These are phyloP conservation scores for Blastobasis lacticolella DNA, from an alignment of 2,888 invertebrate species.

Conservation along the genomic window DNA sequence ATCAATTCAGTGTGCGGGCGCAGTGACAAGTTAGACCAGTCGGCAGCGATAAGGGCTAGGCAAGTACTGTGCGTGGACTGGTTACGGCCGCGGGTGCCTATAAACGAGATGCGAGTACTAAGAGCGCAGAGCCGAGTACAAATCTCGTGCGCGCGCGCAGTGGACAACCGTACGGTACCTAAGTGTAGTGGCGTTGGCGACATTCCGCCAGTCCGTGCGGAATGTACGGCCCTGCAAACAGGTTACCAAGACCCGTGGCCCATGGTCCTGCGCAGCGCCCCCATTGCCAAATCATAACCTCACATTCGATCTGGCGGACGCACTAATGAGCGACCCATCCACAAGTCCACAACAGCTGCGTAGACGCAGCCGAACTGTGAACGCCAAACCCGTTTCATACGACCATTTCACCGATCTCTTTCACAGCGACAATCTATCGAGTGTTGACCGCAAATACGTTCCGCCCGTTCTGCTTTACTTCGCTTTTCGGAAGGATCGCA, in stretches of 20 bases:
- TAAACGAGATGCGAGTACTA: constrained; percentile 40
- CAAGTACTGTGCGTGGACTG: constrained; percentile 39
- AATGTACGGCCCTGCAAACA: constrained; percentile 64
- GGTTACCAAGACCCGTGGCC: constrained; percentile 42
- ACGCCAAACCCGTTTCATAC: constrained; percentile 57
- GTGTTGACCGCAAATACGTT: constrained; percentile 61
- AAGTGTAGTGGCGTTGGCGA: constrained; percentile 46
- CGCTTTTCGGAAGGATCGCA: constrained; percentile 67
- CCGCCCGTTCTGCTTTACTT: constrained; percentile 58
- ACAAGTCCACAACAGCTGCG: constrained; percentile 54
- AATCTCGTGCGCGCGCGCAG: constrained; percentile 60
- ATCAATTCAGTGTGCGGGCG: constrained; percentile 16
- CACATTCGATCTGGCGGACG: constrained; percentile 27
- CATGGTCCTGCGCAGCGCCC: constrained; percentile 47
- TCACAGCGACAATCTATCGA: constrained; percentile 59
- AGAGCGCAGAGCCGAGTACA: constrained; percentile 50
- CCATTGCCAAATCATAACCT: constrained; percentile 48
- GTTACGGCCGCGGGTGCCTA: constrained; percentile 38
- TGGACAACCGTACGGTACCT: constrained; percentile 59
- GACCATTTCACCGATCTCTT: constrained; percentile 61
- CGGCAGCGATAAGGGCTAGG: constrained; percentile 48
- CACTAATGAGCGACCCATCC: constrained; percentile 38
- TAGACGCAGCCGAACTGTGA: constrained; percentile 32
- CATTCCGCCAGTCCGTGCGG: constrained; percentile 62
- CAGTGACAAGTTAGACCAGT: constrained; percentile 21